Evolutionary conservation across 2,888 invertebrate species (phyloP).

Genomic region (Tyria jacobaeae): DNA sequence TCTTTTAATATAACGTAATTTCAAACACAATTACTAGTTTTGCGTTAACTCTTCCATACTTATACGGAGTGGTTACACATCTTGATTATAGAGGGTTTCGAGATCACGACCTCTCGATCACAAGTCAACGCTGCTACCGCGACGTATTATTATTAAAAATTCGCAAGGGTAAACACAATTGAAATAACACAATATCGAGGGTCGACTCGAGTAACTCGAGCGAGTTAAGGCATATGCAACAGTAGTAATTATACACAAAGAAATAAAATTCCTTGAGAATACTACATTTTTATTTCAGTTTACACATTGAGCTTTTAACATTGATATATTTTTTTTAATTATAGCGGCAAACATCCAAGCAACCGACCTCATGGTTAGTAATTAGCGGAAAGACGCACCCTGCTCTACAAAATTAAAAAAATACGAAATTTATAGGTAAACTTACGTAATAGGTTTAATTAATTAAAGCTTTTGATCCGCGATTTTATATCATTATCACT

Average conservation of each 20-base stretch:
- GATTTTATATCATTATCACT: background rate
- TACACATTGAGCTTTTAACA: conserved; percentile 11
- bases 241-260: conserved; percentile 18
- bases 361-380: background rate
- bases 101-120: background rate
- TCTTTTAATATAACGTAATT: too few relatives aligned
- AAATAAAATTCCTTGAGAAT: conserved; percentile 14
- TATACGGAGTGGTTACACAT: background rate
- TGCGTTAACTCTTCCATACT: background rate
- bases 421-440: too few relatives aligned
- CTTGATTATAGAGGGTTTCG: background rate
- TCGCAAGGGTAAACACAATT: conserved; percentile 28
- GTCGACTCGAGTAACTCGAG: conserved; percentile 21
- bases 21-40: background rate
- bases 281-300: conserved; percentile 8
- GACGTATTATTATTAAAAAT: conserved; percentile 2
- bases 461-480: background rate
- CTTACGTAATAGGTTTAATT: background rate
- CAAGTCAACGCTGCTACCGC: background rate
- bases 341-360: background rate
- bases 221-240: conserved; percentile 18
- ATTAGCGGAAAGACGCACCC: background rate
- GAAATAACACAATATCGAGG: conserved; percentile 19
- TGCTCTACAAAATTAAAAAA: background rate
- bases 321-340: background rate